These are phyloP conservation scores for Coranthus polyacanthus DNA, from an alignment of 2,797 vertebrate genomes.

Conservation along the genomic window DNA sequence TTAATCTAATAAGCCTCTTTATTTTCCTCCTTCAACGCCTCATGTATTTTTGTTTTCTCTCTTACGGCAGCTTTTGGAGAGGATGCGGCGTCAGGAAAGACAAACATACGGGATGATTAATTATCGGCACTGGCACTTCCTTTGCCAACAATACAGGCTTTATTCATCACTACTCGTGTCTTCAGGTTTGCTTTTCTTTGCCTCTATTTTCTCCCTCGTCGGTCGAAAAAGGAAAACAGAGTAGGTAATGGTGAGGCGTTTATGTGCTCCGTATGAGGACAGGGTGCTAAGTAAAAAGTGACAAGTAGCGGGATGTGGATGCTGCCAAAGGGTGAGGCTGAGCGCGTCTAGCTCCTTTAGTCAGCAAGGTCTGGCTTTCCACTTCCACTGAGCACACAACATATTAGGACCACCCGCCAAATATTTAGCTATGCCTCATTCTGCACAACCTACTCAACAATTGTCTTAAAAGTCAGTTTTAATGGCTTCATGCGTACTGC, in stretches of 20 bases:
- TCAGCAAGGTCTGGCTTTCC: constrained; percentile 44
- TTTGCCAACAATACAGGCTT: constrained; percentile 73
- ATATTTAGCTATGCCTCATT: constrained; percentile 21
- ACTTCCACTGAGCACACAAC: constrained; percentile 51
- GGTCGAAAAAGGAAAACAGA: constrained; percentile 74
- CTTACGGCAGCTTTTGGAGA: constrained; percentile 82
- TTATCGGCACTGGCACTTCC: constrained; percentile 75
- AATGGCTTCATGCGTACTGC: too few species aligned
- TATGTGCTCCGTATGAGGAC: constrained; percentile 67
- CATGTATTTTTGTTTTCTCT: constrained; percentile 79
- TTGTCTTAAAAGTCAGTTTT: background rate
- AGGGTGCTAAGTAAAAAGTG: constrained; percentile 70
- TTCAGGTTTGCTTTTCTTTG: constrained; percentile 72
- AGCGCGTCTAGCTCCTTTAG: constrained; percentile 45
- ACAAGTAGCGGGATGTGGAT: constrained; percentile 67
- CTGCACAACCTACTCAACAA: constrained; percentile 4
- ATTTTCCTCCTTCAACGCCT: constrained; percentile 72
- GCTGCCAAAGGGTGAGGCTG: constrained; percentile 70
- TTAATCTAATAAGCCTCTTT: constrained; percentile 74
- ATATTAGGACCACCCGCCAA: constrained; percentile 54
- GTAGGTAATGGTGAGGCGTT: constrained; percentile 75
- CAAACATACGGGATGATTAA: constrained; percentile 83
- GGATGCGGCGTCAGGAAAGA: constrained; percentile 80
- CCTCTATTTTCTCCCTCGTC: constrained; percentile 64
- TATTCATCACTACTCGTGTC: constrained; percentile 66